Conservation (phyloP, 2,113 vertebrate species). For the Merops nubicus region DNA sequence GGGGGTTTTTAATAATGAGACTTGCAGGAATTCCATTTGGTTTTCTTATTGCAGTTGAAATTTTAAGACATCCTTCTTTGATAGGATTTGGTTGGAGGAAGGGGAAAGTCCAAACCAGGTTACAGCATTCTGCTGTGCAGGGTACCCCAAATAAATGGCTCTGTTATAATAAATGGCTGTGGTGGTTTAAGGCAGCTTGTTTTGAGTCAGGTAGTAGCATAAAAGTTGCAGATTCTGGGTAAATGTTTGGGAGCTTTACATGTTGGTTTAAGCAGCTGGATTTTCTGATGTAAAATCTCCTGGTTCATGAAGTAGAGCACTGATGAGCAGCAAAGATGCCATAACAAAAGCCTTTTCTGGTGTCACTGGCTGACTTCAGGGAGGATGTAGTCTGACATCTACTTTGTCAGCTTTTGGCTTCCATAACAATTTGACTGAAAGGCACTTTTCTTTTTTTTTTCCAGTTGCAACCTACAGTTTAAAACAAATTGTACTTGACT, state of each 20-base stretch:
- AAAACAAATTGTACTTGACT: constrained; percentile 19
- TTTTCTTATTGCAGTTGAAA: background rate
- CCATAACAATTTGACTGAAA: background rate
- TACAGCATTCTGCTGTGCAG: background rate
- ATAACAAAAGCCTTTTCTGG: background rate
- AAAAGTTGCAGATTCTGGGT: background rate
- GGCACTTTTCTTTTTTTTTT: constrained; percentile 18
- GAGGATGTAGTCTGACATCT: background rate
- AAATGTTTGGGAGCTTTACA: background rate
- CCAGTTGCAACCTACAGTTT: background rate
- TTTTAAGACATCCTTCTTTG: background rate
- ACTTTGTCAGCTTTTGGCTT: background rate
- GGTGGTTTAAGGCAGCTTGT: background rate
- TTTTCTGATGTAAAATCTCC: background rate
- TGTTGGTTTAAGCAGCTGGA: background rate
- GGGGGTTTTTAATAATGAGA: rapidly evolving
- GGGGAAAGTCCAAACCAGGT: too few species aligned
- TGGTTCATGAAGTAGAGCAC: background rate
- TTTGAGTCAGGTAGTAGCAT: background rate
- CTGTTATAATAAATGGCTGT: rapidly evolving
- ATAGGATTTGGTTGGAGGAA: too few species aligned
- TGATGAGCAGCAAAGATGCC: background rate
- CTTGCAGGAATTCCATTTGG: background rate
- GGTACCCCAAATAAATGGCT: background rate
- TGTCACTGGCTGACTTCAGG: background rate